Percentiles rank a stretch among this genome's conserved stretches.
Conservation (phyloP, 2,797 vertebrate genomes). For the Enteromius unitaeniatus region DNA sequence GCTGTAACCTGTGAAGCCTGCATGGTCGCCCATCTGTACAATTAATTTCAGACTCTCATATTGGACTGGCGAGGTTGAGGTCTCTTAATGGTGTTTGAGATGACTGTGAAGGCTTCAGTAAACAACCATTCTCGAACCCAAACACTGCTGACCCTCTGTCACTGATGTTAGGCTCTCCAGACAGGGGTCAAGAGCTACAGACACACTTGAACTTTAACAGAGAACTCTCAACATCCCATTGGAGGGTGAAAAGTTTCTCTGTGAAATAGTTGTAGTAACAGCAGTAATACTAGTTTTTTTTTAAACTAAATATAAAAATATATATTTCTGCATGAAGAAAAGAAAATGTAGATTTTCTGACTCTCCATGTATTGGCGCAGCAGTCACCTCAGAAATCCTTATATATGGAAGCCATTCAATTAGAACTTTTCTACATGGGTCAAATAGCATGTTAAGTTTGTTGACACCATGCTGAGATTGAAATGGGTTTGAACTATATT, state of each 20-base stretch:
- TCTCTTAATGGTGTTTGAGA: conserved; percentile 16
- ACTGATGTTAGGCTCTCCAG: conserved; percentile 23
- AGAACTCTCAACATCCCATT: conserved; percentile 6
- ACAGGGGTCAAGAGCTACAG: conserved; percentile 37
- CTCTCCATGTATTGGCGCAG: neutral
- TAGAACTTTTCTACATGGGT: conserved; percentile 7
- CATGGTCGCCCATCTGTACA: conserved; percentile 34
- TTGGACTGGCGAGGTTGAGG: neutral
- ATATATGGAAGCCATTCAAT: conserved; percentile 45
- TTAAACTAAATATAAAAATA: no score
- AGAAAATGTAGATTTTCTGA: neutral
- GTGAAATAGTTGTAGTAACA: neutral
- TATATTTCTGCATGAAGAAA: neutral
- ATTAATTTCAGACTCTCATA: conserved; percentile 25
- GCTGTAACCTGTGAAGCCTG: neutral
- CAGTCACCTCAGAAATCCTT: neutral
- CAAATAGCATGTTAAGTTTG: conserved; percentile 2
- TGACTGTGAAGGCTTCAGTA: conserved; percentile 33
- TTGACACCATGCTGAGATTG: neutral
- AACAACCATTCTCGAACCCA: conserved; percentile 17
- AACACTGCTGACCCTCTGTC: neutral
- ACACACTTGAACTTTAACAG: conserved; percentile 41
- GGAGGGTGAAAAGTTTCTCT: conserved; percentile 2
- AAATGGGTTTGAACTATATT: conserved; percentile 26
- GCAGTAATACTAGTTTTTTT: neutral